These are phyloP conservation scores for Bombus affinis DNA, from an alignment of 1,140 invertebrate species.

Conservation along the genomic window DNA sequence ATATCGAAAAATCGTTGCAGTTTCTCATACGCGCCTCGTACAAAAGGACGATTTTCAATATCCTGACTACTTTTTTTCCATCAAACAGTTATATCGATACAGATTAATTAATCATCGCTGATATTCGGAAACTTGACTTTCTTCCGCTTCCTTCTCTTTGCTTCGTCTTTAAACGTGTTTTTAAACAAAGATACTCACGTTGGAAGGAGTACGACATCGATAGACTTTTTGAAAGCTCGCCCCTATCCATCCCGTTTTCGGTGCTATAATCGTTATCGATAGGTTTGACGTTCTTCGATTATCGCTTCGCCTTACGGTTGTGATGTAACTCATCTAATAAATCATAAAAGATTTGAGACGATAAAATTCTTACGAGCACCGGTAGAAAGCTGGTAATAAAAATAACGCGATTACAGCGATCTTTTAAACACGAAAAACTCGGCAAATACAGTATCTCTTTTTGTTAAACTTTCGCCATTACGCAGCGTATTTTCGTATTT, in stretches of 20 bases:
- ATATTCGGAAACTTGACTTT: no score
- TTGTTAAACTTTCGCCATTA: background rate
- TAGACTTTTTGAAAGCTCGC: no score
- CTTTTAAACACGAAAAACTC: background rate
- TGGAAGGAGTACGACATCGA: no score
- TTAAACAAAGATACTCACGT: background rate
- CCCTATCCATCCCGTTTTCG: background rate
- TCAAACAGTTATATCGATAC: background rate
- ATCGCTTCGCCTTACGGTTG: no score
- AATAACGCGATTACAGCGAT: background rate
- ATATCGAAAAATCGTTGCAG: background rate
- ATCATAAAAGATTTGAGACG: background rate
- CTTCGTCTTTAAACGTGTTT: no score
- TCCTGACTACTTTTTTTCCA: background rate
- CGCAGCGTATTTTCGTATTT: no score
- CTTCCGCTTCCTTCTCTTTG: no score
- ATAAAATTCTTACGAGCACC: background rate
- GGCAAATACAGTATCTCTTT: no score
- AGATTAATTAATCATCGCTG: background rate
- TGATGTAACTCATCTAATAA: background rate
- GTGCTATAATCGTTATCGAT: background rate
- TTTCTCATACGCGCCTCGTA: no score
- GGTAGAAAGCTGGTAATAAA: conserved; percentile 19
- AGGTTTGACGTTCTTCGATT: no score
- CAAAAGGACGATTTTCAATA: no score